Evolutionary conservation across 2,113 vertebrate species (phyloP).

Genomic region (Isurus oxyrinchus): DNA sequence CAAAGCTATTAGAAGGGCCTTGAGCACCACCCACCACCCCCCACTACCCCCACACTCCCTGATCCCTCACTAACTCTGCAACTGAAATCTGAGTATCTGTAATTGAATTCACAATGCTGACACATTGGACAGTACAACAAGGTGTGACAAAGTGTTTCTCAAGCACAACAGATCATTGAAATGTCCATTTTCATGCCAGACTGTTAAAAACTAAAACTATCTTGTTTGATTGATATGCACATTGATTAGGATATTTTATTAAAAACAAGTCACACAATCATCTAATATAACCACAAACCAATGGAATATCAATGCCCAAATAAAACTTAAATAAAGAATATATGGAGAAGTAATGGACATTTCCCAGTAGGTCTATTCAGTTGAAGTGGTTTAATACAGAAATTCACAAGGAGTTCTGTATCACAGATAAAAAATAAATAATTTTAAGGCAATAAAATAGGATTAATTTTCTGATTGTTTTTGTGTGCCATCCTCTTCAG

Average conservation of each 20-base stretch:
- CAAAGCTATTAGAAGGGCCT: background rate
- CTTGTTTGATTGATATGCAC: background rate
- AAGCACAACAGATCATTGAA: background rate
- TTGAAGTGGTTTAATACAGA: too few species aligned
- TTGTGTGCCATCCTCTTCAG: background rate
- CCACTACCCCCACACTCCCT: background rate
- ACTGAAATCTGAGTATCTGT: background rate
- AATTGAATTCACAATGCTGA: background rate
- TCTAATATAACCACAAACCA: background rate
- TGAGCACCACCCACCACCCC: background rate
- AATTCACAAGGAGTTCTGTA: background rate
- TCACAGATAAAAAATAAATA: too few species aligned
- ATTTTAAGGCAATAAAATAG: too few species aligned
- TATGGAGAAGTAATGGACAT: background rate
- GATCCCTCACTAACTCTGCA: background rate
- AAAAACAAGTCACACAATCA: too few species aligned
- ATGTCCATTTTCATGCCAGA: background rate
- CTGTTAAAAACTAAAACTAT: background rate
- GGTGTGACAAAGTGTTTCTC: background rate
- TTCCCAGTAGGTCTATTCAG: background rate
- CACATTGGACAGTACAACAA: background rate
- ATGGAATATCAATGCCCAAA: background rate
- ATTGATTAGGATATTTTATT: background rate
- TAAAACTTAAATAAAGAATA: background rate
- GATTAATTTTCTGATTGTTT: background rate